phyloP scores from a whole-genome alignment of 2,797 vertebrate genomes.

The Chromobotia macracanthus region DNA sequence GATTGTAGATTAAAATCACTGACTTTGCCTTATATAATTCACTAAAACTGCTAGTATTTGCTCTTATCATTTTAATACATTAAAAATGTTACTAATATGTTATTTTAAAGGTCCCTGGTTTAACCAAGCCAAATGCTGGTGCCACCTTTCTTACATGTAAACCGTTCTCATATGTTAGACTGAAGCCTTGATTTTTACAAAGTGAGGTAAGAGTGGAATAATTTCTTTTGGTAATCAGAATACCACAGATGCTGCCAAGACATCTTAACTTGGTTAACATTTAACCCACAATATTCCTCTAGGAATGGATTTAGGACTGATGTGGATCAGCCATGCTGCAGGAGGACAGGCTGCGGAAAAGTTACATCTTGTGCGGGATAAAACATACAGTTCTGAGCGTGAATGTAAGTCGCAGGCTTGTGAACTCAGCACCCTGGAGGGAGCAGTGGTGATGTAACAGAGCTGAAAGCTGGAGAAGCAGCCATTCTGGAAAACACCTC shows the following conservation, averaged over 20 bases:
- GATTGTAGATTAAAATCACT: too few relatives aligned
- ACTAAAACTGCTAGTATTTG: too few relatives aligned
- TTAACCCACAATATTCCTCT: neutral
- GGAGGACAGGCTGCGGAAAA: neutral
- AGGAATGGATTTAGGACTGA: constrained; percentile 1
- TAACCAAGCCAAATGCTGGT: neutral
- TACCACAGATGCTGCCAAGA: neutral
- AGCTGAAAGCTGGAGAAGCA: constrained; percentile 39
- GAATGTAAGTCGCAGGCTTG: constrained; percentile 22
- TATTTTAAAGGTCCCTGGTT: neutral
- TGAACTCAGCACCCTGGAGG: constrained; percentile 26
- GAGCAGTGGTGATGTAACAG: constrained; percentile 39
- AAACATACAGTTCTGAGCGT: constrained; percentile 19
- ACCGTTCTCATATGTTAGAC: neutral
- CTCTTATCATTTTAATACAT: too few relatives aligned
- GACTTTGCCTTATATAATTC: too few relatives aligned
- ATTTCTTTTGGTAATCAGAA: too few relatives aligned
- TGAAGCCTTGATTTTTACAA: too few relatives aligned
- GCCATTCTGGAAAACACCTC: constrained; percentile 50
- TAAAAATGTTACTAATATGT: neutral
- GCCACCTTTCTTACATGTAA: neutral
- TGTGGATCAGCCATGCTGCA: neutral
- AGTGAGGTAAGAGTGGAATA: too few relatives aligned
- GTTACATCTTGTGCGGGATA: neutral
- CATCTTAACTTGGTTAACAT: neutral